Conservation (phyloP, 2,888 invertebrate genomes). For the Conistra vaccinii region DNA sequence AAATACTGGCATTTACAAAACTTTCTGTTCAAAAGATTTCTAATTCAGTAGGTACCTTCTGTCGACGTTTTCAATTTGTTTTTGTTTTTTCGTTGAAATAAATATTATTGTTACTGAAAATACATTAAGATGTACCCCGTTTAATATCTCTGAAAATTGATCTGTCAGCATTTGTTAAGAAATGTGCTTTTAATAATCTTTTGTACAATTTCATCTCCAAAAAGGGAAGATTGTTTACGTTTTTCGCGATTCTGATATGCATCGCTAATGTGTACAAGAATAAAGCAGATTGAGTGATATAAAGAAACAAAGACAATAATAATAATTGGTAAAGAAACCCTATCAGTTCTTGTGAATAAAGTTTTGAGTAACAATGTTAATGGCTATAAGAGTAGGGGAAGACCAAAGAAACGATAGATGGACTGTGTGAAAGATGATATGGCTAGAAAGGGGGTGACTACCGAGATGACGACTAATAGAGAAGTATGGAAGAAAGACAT, state of each 20-base stretch:
- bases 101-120: constrained; percentile 23
- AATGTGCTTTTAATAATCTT: constrained; percentile 29
- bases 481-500: no score
- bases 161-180: constrained; percentile 24
- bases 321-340: background rate
- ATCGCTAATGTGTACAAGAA: constrained; percentile 18
- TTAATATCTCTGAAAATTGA: constrained; percentile 28
- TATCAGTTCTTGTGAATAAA: background rate
- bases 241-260: background rate
- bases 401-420: background rate
- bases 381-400: background rate
- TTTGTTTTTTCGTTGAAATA: background rate
- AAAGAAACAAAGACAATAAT: background rate
- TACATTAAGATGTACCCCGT: constrained; percentile 3
- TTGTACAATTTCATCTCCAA: background rate
- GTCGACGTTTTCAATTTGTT: background rate
- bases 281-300: constrained; percentile 6
- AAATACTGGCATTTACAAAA: background rate
- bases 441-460: background rate
- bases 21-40: background rate
- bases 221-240: constrained; percentile 19
- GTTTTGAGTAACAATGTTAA: background rate
- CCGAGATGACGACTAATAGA: no score
- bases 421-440: background rate
- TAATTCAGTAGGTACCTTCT: constrained; percentile 6